Evolutionary conservation across 1,140 invertebrate genomes (phyloP).

Genomic region (Caenorhabditis latens): DNA sequence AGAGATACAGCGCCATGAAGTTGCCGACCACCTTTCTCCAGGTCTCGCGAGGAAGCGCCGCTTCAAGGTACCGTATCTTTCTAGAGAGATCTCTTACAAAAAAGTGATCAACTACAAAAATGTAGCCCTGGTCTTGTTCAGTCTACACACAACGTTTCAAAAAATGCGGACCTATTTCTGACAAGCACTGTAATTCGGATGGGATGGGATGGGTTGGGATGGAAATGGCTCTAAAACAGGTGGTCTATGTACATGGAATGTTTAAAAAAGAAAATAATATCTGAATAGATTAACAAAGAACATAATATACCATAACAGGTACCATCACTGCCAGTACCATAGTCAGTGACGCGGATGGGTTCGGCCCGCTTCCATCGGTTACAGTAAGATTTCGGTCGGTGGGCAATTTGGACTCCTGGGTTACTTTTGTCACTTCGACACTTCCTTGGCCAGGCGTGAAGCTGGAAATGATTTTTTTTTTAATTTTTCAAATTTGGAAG

Average conservation of each 20-base stretch:
- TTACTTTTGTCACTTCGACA: conserved; percentile 10
- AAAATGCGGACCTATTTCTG: too few relatives aligned
- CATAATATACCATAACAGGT: background rate
- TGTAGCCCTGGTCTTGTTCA: too few relatives aligned
- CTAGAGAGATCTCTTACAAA: too few relatives aligned
- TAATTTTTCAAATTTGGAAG: background rate
- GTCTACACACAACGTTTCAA: too few relatives aligned
- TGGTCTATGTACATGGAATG: conserved; percentile 42
- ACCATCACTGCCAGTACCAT: background rate
- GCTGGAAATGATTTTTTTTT: background rate
- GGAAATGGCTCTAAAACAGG: background rate
- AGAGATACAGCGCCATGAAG: too few relatives aligned
- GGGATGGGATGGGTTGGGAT: too few relatives aligned
- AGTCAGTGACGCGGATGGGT: background rate
- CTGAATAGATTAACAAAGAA: background rate
- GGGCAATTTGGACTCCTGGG: background rate
- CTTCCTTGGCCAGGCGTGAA: conserved; percentile 22
- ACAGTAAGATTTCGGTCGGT: background rate
- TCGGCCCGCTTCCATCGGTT: background rate
- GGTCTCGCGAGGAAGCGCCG: too few relatives aligned
- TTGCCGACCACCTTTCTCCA: too few relatives aligned
- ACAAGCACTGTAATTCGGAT: background rate
- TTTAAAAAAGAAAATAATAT: background rate
- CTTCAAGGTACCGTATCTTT: too few relatives aligned
- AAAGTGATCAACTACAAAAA: too few relatives aligned